phyloP scores from a whole-genome alignment of 2,113 vertebrate genomes.

The Menidia beryllina region DNA sequence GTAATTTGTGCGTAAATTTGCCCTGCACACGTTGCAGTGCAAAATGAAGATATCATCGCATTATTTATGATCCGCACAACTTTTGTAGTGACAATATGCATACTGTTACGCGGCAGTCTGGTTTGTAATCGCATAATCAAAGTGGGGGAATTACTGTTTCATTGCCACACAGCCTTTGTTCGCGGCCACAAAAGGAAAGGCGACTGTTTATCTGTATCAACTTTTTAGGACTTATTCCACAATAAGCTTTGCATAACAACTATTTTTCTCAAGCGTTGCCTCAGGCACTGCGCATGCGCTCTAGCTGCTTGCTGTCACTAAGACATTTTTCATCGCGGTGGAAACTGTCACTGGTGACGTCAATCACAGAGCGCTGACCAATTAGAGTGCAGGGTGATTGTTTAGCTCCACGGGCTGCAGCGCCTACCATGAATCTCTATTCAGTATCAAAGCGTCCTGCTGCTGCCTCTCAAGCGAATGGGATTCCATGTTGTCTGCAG shows the following conservation, averaged over 20 bases:
- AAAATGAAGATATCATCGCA: slow-evolving; percentile 69
- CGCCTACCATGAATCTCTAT: slow-evolving; percentile 89
- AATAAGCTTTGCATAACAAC: slow-evolving; percentile 83
- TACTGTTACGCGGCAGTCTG: slow-evolving; percentile 28
- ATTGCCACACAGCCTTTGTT: slow-evolving; percentile 52
- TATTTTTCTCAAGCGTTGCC: slow-evolving; percentile 70
- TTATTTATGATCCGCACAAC: slow-evolving; percentile 71
- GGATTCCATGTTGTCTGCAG: slow-evolving; percentile 89
- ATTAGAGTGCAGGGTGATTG: slow-evolving; percentile 88
- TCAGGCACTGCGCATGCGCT: slow-evolving; percentile 84
- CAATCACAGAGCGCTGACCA: slow-evolving; percentile 86
- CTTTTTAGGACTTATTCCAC: slow-evolving; percentile 75
- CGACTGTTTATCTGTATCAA: slow-evolving; percentile 67
- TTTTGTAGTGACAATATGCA: slow-evolving; percentile 55
- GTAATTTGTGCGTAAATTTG: slow-evolving; percentile 58
- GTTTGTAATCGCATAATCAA: slow-evolving; percentile 56
- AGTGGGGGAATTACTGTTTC: slow-evolving; percentile 46
- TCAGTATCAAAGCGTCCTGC: slow-evolving; percentile 91
- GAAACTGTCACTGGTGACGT: slow-evolving; percentile 93
- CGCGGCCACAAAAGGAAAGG: slow-evolving; percentile 41
- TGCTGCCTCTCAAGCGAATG: slow-evolving; percentile 88
- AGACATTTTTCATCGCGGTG: slow-evolving; percentile 85
- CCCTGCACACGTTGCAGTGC: slow-evolving; percentile 14
- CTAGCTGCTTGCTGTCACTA: slow-evolving; percentile 75
- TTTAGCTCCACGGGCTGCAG: slow-evolving; percentile 88